Evolutionary conservation across 1,140 invertebrate species (phyloP).

Genomic region (Drosophila nasuta): DNA sequence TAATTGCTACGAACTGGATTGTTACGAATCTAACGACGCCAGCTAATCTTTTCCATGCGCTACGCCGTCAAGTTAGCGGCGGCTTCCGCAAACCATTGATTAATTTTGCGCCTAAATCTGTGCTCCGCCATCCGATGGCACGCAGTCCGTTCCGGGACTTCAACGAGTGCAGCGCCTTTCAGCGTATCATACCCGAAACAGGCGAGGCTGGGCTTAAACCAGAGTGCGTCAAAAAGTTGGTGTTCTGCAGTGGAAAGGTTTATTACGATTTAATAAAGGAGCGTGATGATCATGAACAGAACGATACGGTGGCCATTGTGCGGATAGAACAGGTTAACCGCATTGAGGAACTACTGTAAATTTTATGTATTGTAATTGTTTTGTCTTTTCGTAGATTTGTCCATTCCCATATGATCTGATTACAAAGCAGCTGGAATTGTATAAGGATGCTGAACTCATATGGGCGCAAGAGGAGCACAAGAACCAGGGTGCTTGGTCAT

Average conservation of each 20-base stretch:
- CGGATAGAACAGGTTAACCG: conserved; percentile 93
- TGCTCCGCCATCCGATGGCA: conserved; percentile 97
- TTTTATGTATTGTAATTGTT: not conserved
- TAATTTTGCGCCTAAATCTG: conserved; percentile 98
- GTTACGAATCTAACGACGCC: conserved; percentile 98
- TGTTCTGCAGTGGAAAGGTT: conserved; percentile 98
- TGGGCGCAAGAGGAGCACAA: conserved; percentile 99
- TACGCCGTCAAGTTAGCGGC: conserved; percentile 97
- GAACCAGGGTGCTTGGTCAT: conserved; percentile 98
- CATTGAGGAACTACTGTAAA: not conserved
- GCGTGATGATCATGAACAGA: conserved; percentile 90
- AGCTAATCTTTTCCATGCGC: conserved; percentile 98
- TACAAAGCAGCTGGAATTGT: conserved; percentile 94
- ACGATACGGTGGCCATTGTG: conserved; percentile 93
- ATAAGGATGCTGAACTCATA: conserved; percentile 94
- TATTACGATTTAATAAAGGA: conserved; percentile 98
- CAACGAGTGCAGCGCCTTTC: conserved; percentile 91
- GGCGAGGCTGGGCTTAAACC: conserved; percentile 90
- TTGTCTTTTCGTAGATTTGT: conserved; percentile 89
- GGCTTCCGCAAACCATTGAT: conserved; percentile 98
- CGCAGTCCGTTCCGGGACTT: conserved; percentile 98
- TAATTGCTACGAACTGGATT: conserved; percentile 99
- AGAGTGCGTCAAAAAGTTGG: conserved; percentile 91
- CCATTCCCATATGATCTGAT: conserved; percentile 99
- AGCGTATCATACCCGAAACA: conserved; percentile 92